These are phyloP conservation scores for Halictus ligatus DNA, from an alignment of 2,888 invertebrate genomes.

Conservation along the genomic window DNA sequence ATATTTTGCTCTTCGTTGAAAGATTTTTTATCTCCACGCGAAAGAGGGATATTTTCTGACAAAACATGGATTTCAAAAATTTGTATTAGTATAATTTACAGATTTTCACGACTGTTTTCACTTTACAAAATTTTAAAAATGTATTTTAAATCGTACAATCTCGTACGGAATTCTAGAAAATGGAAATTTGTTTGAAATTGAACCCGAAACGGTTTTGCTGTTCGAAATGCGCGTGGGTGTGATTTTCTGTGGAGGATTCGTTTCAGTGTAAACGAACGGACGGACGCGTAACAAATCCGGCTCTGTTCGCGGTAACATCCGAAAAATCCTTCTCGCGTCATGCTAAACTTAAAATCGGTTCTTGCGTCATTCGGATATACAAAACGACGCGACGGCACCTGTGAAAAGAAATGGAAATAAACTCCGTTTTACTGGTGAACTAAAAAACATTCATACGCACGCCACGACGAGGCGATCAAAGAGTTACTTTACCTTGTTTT, in stretches of 20 bases:
- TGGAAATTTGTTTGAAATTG: neutral
- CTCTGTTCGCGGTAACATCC: neutral
- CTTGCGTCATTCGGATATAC: slow-evolving; percentile 42
- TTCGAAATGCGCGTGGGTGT: neutral
- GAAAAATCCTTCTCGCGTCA: slow-evolving; percentile 16
- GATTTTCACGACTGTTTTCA: too few relatives aligned
- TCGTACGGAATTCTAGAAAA: too few relatives aligned
- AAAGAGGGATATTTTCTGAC: too few relatives aligned
- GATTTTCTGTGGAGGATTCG: neutral
- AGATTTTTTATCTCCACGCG: too few relatives aligned
- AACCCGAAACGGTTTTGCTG: neutral
- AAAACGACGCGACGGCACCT: slow-evolving; percentile 11
- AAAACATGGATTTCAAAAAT: too few relatives aligned
- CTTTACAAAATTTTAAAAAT: too few relatives aligned
- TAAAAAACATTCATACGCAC: slow-evolving; percentile 23
- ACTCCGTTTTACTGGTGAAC: slow-evolving; percentile 1
- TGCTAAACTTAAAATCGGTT: slow-evolving; percentile 45
- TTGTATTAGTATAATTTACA: too few relatives aligned
- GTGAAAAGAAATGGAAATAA: slow-evolving; percentile 46
- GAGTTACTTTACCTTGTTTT: neutral
- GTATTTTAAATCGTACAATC: too few relatives aligned
- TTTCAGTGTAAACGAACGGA: neutral
- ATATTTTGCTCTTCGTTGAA: neutral
- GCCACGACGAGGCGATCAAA: slow-evolving; percentile 6
- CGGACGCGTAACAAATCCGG: neutral